Evolutionary conservation across 2,797 vertebrate genomes (phyloP).

Genomic region (Lagorchestes hirsutus): DNA sequence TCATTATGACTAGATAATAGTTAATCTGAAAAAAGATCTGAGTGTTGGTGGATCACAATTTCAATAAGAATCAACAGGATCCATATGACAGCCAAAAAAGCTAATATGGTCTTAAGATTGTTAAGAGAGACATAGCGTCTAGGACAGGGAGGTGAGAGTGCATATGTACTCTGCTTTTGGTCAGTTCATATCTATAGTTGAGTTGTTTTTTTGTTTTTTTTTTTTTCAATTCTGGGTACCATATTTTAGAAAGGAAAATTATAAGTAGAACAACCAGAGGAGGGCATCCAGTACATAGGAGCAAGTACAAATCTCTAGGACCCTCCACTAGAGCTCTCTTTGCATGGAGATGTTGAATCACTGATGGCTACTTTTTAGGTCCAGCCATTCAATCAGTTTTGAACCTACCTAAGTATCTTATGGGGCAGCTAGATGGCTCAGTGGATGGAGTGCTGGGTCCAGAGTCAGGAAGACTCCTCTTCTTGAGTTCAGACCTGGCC

Average conservation of each 20-base stretch:
- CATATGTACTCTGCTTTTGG: background rate
- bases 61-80: background rate
- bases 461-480: background rate
- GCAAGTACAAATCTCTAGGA: background rate
- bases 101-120: background rate
- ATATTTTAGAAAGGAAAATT: background rate
- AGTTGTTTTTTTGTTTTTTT: background rate
- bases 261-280: background rate
- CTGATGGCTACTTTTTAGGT: background rate
- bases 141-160: background rate
- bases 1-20: background rate
- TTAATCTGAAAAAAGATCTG: background rate
- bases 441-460: background rate
- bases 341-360: background rate
- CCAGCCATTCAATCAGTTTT: background rate
- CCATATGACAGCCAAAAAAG: background rate
- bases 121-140: background rate
- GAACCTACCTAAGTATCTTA: background rate
- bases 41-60: background rate
- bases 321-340: background rate
- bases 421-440: background rate
- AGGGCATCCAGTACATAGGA: background rate
- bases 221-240: background rate
- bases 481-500: background rate
- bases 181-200: background rate